These are phyloP conservation scores for Brachionus angularis DNA, from an alignment of 1,140 invertebrate genomes.

Conservation along the genomic window DNA sequence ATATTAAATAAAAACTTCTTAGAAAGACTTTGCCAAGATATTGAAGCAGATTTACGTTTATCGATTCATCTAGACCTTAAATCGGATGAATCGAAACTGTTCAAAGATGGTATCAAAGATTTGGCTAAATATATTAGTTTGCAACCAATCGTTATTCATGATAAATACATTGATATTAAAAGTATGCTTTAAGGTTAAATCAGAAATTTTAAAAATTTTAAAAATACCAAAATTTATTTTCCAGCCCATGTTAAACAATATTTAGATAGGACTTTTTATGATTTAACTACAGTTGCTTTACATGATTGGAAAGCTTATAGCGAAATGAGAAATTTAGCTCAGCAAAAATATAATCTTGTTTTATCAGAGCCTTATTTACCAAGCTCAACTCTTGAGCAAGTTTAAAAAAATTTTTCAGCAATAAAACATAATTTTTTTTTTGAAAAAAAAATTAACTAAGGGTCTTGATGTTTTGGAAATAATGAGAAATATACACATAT, in stretches of 20 bases:
- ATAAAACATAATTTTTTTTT: background rate
- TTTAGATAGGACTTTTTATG: slow-evolving; percentile 90
- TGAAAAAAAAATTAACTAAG: slow-evolving; percentile 50
- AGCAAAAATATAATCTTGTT: slow-evolving; percentile 74
- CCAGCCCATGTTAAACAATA: slow-evolving; percentile 77
- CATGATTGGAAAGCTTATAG: slow-evolving; percentile 96
- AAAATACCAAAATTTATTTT: slow-evolving; percentile 23
- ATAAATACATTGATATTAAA: slow-evolving; percentile 35
- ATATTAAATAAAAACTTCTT: slow-evolving; percentile 62
- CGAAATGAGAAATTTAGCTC: slow-evolving; percentile 87
- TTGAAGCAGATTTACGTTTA: slow-evolving; percentile 83
- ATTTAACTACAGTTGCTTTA: slow-evolving; percentile 89
- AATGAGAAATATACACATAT: slow-evolving; percentile 91
- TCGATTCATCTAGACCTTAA: slow-evolving; percentile 85
- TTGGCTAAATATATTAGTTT: slow-evolving; percentile 59
- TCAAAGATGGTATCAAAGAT: slow-evolving; percentile 62
- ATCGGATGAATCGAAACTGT: slow-evolving; percentile 72
- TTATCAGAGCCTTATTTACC: slow-evolving; percentile 86
- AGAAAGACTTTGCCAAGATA: slow-evolving; percentile 72
- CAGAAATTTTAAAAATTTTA: slow-evolving; percentile 13
- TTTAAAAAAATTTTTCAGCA: too few relatives aligned
- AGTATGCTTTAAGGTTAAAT: slow-evolving; percentile 7
- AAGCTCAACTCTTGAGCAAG: slow-evolving; percentile 89
- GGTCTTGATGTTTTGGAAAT: slow-evolving; percentile 96
- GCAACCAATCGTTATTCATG: slow-evolving; percentile 48